Percentiles rank a stretch among this genome's conserved stretches.
Conservation (phyloP, 1,140 invertebrate genomes). For the Nixonia krombeini region DNA sequence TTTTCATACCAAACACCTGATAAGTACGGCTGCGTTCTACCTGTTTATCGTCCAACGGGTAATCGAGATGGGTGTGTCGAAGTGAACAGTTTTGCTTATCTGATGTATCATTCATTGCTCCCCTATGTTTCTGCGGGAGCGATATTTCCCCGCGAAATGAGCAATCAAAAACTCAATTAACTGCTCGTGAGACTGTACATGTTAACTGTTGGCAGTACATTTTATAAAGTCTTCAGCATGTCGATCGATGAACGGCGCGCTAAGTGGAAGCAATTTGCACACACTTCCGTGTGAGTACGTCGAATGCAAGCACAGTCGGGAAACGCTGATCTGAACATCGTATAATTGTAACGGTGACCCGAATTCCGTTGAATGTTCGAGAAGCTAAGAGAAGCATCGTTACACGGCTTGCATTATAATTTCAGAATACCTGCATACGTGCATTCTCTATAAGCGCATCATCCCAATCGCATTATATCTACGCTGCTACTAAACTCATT, state of each 20-base stretch:
- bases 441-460: constrained; percentile 13
- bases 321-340: constrained; percentile 13
- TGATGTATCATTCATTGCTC: no score
- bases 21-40: no score
- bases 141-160: no score
- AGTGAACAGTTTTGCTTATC: no score
- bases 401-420: constrained; percentile 4
- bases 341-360: constrained; percentile 27
- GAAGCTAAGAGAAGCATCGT: constrained; percentile 6
- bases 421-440: neutral
- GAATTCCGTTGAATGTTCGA: constrained; percentile 12
- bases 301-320: neutral
- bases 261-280: constrained; percentile 28
- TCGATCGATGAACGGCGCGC: constrained; percentile 2
- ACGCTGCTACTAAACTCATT: constrained; percentile 13
- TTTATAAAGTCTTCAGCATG: neutral
- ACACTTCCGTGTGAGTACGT: constrained; percentile 15
- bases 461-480: constrained; percentile 30
- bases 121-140: no score
- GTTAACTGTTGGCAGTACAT: neutral
- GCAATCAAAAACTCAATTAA: no score
- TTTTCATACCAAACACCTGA: no score
- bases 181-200: no score
- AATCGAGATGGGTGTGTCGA: no score
- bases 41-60: no score